Conservation (phyloP, 2,797 vertebrate species). For the Synanceia verrucosa region DNA sequence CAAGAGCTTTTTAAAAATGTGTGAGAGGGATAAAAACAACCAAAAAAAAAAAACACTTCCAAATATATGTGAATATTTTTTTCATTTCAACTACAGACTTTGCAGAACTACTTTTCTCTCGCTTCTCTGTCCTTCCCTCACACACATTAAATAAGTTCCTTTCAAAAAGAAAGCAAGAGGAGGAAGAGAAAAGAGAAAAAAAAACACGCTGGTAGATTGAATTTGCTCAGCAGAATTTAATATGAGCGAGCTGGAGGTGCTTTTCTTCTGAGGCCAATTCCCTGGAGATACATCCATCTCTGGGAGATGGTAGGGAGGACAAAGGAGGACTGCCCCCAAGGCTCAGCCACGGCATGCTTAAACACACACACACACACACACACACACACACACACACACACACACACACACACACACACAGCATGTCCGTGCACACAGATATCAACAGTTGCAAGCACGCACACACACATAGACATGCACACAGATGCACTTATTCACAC, state of each 20-base stretch:
- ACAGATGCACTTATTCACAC: constrained; percentile 68
- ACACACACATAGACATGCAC: constrained; percentile 46
- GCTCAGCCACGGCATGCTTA: constrained; percentile 71
- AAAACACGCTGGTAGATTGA: constrained; percentile 71
- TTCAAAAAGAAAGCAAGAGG: constrained; percentile 37
- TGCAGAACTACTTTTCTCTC: not conserved
- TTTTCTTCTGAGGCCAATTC: constrained; percentile 81
- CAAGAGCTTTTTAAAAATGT: constrained; percentile 25
- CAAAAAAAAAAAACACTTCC: not conserved
- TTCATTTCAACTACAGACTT: constrained; percentile 3
- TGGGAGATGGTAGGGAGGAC: constrained; percentile 81
- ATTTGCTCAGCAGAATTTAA: constrained; percentile 88
- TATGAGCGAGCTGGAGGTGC: constrained; percentile 80
- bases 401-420: too few species aligned
- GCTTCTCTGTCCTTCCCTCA: constrained; percentile 7
- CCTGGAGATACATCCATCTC: constrained; percentile 86
- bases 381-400: constrained; percentile 45
- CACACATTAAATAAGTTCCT: constrained; percentile 51
- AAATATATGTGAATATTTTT: constrained; percentile 18
- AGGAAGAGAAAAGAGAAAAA: not conserved
- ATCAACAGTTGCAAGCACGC: constrained; percentile 72
- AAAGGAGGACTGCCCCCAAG: constrained; percentile 79
- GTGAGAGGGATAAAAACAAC: constrained; percentile 6
- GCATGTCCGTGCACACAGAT: constrained; percentile 62
- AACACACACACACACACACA: constrained; percentile 48